A percentile compares a stretch with the other conserved stretches of the same genome.
Conservation (phyloP, 2,113 vertebrate species). For the Zosterops pallidus region DNA sequence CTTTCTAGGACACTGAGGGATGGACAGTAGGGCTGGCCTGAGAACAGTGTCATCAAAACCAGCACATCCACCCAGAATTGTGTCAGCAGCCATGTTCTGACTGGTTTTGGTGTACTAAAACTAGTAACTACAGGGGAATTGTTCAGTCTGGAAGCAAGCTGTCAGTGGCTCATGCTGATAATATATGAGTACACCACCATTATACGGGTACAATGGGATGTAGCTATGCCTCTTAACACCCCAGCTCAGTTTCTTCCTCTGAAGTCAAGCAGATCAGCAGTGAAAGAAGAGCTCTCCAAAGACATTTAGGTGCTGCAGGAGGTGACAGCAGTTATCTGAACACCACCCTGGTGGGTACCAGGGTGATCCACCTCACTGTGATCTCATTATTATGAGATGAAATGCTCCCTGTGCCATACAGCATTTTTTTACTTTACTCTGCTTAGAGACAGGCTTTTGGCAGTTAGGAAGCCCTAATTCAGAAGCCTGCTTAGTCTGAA, state of each 20-base stretch:
- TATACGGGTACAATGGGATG: not conserved
- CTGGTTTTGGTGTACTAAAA: not conserved
- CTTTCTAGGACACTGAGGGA: not conserved
- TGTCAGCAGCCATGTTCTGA: not conserved
- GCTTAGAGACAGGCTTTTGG: not conserved
- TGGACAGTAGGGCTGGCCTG: not conserved
- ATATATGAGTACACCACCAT: not conserved
- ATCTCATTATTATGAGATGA: not conserved
- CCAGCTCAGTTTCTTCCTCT: not conserved
- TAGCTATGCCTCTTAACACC: not conserved
- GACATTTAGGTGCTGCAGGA: not conserved
- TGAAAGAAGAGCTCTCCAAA: not conserved
- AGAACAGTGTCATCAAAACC: not conserved
- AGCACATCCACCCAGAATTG: not conserved
- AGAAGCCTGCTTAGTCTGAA: not conserved
- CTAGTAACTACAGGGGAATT: not conserved
- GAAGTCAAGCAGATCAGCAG: not conserved
- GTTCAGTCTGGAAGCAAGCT: not conserved
- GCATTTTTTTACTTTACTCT: not conserved
- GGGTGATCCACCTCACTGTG: not conserved
- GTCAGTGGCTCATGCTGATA: not conserved
- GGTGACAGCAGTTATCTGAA: not conserved
- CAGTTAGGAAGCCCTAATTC: not conserved
- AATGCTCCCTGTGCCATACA: not conserved
- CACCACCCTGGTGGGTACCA: not conserved